A percentile compares a stretch with the other conserved stretches of the same genome.
Conservation (phyloP, 1,140 invertebrate genomes). For the Drosophila kohkoa region DNA sequence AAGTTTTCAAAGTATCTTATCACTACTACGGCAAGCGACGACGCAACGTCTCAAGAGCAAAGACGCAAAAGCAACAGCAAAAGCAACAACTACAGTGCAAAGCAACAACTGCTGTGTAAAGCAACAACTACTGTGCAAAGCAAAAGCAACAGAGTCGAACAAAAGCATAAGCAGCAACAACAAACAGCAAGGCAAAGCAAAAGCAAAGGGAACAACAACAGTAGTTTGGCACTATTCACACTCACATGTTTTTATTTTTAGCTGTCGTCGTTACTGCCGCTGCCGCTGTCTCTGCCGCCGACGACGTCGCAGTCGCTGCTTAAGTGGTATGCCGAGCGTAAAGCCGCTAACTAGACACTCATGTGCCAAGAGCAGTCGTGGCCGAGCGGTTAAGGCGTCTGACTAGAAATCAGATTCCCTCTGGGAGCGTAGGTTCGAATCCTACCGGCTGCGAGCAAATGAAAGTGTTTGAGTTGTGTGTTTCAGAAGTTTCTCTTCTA, state of each 20-base stretch:
- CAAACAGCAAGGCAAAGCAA: conserved; percentile 1
- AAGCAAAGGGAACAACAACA: conserved; percentile 17
- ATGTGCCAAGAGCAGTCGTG: conserved; percentile 87
- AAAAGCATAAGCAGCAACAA: conserved; percentile 28
- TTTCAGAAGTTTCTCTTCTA: neutral
- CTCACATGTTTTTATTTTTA: conserved; percentile 45
- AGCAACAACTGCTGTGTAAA: conserved; percentile 3
- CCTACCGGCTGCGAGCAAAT: conserved; percentile 89
- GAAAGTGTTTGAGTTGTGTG: neutral
- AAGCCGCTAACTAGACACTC: conserved; percentile 61
- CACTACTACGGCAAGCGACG: conserved; percentile 21
- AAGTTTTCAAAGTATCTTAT: conserved; percentile 67
- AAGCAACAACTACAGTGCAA: neutral
- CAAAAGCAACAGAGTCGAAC: conserved; percentile 8
- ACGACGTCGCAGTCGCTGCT: neutral
- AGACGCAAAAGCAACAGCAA: conserved; percentile 45
- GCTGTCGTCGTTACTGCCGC: conserved; percentile 22
- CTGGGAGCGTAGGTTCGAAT: conserved; percentile 93
- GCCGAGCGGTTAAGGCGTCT: conserved; percentile 93
- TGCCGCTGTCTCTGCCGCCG: neutral
- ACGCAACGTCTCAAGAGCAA: conserved; percentile 49
- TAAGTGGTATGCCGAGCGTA: conserved; percentile 41
- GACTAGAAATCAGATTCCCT: conserved; percentile 93
- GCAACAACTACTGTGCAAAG: conserved; percentile 12
- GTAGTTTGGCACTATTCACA: conserved; percentile 8